These are phyloP conservation scores for Steinernema scapterisci DNA, from an alignment of 2,888 invertebrate species.

Conservation along the genomic window DNA sequence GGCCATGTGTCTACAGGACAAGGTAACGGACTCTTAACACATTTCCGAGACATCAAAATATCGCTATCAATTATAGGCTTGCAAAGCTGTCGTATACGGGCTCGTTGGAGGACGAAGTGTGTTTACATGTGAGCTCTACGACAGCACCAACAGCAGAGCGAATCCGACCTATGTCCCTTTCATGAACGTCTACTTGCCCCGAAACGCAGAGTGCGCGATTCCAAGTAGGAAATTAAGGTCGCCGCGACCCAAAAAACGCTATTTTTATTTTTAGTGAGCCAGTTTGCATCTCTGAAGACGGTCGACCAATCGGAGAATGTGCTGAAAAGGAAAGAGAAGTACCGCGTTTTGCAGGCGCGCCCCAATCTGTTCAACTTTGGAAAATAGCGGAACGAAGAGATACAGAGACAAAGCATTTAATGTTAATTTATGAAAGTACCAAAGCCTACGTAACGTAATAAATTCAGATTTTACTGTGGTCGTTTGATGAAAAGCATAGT, in stretches of 20 bases:
- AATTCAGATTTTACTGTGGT: no score
- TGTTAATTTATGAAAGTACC: constrained; percentile 5
- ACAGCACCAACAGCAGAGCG: constrained; percentile 47
- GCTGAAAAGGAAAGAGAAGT: constrained; percentile 21
- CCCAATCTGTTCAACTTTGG: constrained; percentile 27
- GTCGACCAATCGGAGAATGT: background rate
- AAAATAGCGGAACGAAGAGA: background rate
- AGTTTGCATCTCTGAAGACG: constrained; percentile 9
- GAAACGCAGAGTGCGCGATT: constrained; percentile 42
- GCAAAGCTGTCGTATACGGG: constrained; percentile 64
- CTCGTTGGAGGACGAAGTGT: constrained; percentile 64
- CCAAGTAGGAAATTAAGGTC: background rate
- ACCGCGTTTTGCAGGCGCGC: constrained; percentile 5
- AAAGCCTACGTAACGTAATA: no score
- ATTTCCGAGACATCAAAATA: background rate
- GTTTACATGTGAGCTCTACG: constrained; percentile 66
- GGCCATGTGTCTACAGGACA: constrained; percentile 60
- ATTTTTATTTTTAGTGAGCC: background rate
- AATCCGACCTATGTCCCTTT: constrained; percentile 60
- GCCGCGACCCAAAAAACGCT: no score
- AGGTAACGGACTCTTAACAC: constrained; percentile 37
- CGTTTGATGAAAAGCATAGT: no score
- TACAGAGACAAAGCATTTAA: no score
- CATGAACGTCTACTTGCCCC: constrained; percentile 63
- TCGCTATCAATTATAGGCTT: constrained; percentile 44